These are phyloP conservation scores for Amphipyra berbera DNA, from an alignment of 2,888 invertebrate genomes.

Conservation along the genomic window DNA sequence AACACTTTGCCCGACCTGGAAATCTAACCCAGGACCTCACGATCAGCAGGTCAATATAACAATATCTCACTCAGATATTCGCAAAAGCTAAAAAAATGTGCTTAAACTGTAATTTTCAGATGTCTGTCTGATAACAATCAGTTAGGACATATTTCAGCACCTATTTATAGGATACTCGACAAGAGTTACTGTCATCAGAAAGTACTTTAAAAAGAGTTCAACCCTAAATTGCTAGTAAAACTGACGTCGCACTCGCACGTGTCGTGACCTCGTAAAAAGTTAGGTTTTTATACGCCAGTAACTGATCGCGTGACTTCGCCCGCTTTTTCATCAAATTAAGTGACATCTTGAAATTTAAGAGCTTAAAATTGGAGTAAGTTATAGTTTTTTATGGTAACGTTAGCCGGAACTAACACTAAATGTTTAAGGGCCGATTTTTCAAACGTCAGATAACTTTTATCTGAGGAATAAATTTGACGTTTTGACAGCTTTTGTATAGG, in stretches of 20 bases:
- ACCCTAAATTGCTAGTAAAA: conserved; percentile 38
- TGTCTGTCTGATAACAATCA: neutral
- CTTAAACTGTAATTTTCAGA: no score
- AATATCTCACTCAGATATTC: no score
- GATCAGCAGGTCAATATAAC: no score
- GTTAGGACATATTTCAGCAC: conserved; percentile 9
- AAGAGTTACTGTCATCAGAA: conserved; percentile 31
- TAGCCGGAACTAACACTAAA: no score
- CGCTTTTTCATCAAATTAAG: conserved; percentile 26
- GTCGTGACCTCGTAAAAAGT: conserved; percentile 47
- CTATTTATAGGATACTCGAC: conserved; percentile 21
- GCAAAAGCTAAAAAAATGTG: no score
- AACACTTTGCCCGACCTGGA: no score
- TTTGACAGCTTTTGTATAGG: no score
- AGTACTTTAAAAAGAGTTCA: conserved; percentile 41
- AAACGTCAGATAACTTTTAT: no score
- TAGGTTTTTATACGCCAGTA: conserved; percentile 40
- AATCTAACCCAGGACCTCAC: no score
- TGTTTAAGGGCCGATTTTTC: no score
- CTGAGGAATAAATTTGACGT: no score
- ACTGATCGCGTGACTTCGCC: conserved; percentile 39
- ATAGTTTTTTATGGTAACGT: neutral
- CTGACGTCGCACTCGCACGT: conserved; percentile 25
- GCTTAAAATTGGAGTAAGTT: neutral
- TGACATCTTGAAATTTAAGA: conserved; percentile 15